Evolutionary conservation across 2,797 vertebrate genomes (phyloP).

Genomic region (Netta rufina): DNA sequence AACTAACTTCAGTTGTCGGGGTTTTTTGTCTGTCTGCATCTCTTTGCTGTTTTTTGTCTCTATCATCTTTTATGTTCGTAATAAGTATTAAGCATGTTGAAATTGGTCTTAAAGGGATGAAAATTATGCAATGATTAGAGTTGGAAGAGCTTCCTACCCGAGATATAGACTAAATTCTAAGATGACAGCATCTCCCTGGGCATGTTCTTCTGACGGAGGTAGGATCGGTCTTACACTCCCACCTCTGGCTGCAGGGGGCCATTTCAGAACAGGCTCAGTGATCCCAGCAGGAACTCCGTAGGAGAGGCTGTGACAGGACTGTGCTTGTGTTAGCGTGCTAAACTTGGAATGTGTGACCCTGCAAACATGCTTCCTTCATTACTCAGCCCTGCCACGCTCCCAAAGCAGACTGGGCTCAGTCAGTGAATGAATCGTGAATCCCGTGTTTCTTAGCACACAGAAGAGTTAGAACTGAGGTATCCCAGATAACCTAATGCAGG

Average conservation of each 20-base stretch:
- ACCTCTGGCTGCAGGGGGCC: neutral
- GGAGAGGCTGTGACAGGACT: neutral
- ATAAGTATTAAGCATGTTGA: neutral
- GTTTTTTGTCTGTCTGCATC: neutral
- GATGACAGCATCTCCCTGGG: neutral
- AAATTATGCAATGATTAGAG: neutral
- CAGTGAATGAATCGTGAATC: neutral
- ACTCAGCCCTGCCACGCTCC: rapidly evolving
- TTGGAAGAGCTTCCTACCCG: neutral
- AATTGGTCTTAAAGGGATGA: neutral
- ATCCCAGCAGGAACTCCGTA: neutral
- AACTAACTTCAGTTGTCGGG: neutral
- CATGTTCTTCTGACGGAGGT: neutral
- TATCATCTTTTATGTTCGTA: neutral
- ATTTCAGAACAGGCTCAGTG: neutral
- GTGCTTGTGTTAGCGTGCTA: neutral
- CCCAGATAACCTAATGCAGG: neutral
- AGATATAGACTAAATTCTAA: neutral
- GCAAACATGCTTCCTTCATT: neutral
- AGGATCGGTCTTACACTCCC: neutral
- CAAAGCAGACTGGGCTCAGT: neutral
- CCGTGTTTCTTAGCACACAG: rapidly evolving
- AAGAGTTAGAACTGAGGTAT: neutral
- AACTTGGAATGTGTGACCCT: neutral
- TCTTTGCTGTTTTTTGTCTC: slow-evolving; percentile 7